These are phyloP conservation scores for Sisyra terminalis DNA, from an alignment of 2,888 invertebrate genomes.

Conservation along the genomic window DNA sequence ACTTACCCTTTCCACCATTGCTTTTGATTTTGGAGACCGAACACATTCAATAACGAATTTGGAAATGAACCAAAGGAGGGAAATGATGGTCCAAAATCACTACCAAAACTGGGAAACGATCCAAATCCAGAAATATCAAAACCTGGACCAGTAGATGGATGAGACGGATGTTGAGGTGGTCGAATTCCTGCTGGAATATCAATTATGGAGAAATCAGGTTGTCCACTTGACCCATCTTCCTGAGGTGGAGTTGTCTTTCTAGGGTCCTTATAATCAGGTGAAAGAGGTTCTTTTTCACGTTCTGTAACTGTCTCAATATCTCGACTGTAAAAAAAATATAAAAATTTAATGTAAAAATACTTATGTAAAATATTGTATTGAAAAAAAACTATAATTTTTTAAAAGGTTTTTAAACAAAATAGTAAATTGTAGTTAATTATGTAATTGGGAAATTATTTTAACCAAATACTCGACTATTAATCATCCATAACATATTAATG, in stretches of 20 bases:
- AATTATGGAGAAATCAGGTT: conserved; percentile 19
- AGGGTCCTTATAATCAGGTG: conserved; percentile 21
- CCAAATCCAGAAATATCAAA: conserved; percentile 10
- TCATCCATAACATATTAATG: too few relatives aligned
- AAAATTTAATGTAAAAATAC: too few relatives aligned
- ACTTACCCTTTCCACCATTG: conserved; percentile 34
- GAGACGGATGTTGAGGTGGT: conserved; percentile 6
- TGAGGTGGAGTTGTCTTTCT: conserved; percentile 6
- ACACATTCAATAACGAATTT: conserved; percentile 14
- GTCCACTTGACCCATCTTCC: conserved; percentile 12
- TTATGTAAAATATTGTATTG: too few relatives aligned
- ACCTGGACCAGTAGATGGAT: conserved; percentile 9
- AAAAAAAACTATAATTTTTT: too few relatives aligned
- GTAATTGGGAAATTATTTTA: too few relatives aligned
- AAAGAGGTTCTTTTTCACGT: conserved; percentile 20
- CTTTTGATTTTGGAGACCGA: conserved; percentile 15
- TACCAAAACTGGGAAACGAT: too few relatives aligned
- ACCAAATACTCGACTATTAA: too few relatives aligned
- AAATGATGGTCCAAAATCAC: too few relatives aligned
- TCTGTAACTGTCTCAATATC: conserved; percentile 5
- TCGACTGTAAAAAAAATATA: too few relatives aligned
- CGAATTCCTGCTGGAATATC: conserved; percentile 18
- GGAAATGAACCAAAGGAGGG: too few relatives aligned
- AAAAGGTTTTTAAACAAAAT: too few relatives aligned
- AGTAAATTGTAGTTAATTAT: too few relatives aligned